phyloP scores from a whole-genome alignment of 2,113 vertebrate genomes.

The Syngnathus floridae region DNA sequence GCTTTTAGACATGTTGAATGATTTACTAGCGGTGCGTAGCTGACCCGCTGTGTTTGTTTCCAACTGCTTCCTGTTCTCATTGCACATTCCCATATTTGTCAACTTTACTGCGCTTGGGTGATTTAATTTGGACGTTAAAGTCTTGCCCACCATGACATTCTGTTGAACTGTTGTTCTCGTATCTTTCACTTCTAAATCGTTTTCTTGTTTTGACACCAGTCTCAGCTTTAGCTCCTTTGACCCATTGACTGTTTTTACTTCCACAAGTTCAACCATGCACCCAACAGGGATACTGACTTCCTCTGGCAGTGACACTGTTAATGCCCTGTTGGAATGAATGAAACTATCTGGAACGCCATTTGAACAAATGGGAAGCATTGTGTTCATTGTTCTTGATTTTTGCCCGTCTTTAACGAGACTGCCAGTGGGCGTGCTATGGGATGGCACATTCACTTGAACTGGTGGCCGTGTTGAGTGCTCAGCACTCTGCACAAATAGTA shows the following conservation, averaged over 20 bases:
- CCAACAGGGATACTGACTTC: constrained; percentile 84
- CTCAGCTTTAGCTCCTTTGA: constrained; percentile 85
- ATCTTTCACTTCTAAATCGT: constrained; percentile 45
- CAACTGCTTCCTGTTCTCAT: constrained; percentile 31
- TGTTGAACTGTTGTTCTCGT: constrained; percentile 19
- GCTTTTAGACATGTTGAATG: constrained; percentile 22
- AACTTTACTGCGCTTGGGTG: constrained; percentile 31
- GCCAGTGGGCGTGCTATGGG: constrained; percentile 12
- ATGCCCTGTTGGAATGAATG: constrained; percentile 77
- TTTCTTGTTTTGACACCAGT: constrained; percentile 73
- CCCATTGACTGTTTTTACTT: constrained; percentile 87
- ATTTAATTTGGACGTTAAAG: constrained; percentile 37
- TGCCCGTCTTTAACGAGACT: constrained; percentile 36
- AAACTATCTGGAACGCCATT: constrained; percentile 76
- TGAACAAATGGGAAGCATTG: constrained; percentile 15
- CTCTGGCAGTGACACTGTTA: constrained; percentile 83
- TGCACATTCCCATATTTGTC: constrained; percentile 28
- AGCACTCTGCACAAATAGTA: constrained; percentile 38
- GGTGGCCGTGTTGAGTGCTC: constrained; percentile 20
- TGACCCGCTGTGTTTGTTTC: constrained; percentile 24
- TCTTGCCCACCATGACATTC: constrained; percentile 31
- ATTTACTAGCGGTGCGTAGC: constrained; percentile 13
- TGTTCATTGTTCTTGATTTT: constrained; percentile 38
- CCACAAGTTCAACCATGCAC: constrained; percentile 87
- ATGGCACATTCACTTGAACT: constrained; percentile 41